Conservation (phyloP, 1,140 invertebrate species). For the Chymomyza costata region DNA sequence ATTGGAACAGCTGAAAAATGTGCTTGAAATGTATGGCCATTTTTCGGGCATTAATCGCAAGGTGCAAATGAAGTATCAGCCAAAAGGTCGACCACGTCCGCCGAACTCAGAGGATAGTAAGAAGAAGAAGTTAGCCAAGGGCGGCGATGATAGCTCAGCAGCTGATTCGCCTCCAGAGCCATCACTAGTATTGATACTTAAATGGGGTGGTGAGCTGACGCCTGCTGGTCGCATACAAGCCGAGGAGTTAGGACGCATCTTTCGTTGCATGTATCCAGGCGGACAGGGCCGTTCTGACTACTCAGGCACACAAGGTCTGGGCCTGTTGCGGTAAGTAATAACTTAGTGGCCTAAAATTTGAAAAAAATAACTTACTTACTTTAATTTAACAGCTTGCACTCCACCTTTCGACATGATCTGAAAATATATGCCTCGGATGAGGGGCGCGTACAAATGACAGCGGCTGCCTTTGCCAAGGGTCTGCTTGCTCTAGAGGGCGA, state of each 20-base stretch:
- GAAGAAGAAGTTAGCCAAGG: slow-evolving; percentile 43
- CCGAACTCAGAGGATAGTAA: slow-evolving; percentile 97
- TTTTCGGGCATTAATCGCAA: slow-evolving; percentile 99
- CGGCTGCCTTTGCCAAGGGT: slow-evolving; percentile 99
- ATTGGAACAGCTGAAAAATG: slow-evolving; percentile 97
- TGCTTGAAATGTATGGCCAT: slow-evolving; percentile 99
- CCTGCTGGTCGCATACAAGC: slow-evolving; percentile 97
- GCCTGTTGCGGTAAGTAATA: slow-evolving; percentile 81
- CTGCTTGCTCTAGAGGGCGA: slow-evolving; percentile 98
- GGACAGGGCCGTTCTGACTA: slow-evolving; percentile 86
- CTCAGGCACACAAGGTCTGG: slow-evolving; percentile 91
- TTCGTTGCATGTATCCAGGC: slow-evolving; percentile 98
- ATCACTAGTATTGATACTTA: slow-evolving; percentile 95
- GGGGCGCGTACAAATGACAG: slow-evolving; percentile 99
- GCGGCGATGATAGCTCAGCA: slow-evolving; percentile 38
- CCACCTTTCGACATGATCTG: slow-evolving; percentile 98
- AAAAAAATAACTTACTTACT: not conserved
- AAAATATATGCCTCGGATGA: slow-evolving; percentile 99
- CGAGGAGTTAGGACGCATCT: slow-evolving; percentile 97
- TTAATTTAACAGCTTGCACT: slow-evolving; percentile 85
- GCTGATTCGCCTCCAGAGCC: slow-evolving; percentile 89
- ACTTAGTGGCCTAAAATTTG: not conserved
- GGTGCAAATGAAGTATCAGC: slow-evolving; percentile 99
- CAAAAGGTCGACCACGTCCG: slow-evolving; percentile 91
- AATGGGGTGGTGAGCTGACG: slow-evolving; percentile 99